A percentile compares a stretch with the other conserved stretches of the same genome.
phyloP scores from a whole-genome alignment of 2,888 invertebrate genomes.

The Dryomyza anilis region DNA sequence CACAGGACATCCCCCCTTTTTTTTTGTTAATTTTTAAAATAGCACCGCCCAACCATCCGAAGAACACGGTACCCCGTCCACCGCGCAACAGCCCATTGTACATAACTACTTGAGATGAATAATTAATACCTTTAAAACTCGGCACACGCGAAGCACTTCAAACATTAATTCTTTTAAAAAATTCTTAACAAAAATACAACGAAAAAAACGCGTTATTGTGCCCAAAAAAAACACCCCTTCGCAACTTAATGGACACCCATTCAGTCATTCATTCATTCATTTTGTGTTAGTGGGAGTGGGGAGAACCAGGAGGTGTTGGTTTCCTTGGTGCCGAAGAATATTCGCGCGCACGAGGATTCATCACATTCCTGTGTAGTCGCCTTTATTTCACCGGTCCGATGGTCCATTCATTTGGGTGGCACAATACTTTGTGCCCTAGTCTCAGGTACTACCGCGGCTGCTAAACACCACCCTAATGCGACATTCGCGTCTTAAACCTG shows the following conservation, averaged over 20 bases:
- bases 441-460: neutral
- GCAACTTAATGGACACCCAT: conserved; percentile 17
- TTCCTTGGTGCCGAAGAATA: too few relatives aligned
- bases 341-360: conserved; percentile 4
- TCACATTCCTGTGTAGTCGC: neutral
- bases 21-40: neutral
- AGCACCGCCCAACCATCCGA: neutral
- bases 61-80: neutral
- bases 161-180: conserved; percentile 5
- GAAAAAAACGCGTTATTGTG: neutral
- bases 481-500: neutral
- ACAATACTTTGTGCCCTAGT: neutral
- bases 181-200: neutral
- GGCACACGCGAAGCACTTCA: conserved; percentile 20
- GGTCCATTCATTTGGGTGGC: neutral
- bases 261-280: too few relatives aligned
- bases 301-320: neutral
- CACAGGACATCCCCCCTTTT: neutral
- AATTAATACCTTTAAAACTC: conserved; percentile 15
- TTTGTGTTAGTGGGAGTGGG: neutral
- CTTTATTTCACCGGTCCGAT: neutral
- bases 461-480: neutral
- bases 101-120: conserved; percentile 19
- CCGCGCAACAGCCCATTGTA: neutral
- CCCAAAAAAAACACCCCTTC: conserved; percentile 21